phyloP scores from a whole-genome alignment of 2,888 invertebrate species.

The Melikaiella ostensackeni region DNA sequence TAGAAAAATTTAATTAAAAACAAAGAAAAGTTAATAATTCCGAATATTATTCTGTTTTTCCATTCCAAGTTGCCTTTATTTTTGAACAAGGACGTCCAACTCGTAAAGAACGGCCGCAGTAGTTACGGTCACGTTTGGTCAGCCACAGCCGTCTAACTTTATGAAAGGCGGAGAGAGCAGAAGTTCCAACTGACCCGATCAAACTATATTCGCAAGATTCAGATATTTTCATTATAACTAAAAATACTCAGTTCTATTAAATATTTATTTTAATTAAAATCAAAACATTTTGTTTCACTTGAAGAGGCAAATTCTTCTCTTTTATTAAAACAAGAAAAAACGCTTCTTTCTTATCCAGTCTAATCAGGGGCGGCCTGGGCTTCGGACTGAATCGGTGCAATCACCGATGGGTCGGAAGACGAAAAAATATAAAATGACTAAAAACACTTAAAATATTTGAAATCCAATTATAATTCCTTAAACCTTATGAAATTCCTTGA shows the following conservation, averaged over 20 bases:
- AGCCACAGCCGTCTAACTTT: slow-evolving; percentile 34
- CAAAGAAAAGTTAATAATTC: not conserved
- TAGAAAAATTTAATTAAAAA: not conserved
- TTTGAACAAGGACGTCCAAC: not conserved
- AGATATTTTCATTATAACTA: not conserved
- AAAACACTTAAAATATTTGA: too few species aligned
- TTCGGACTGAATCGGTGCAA: too few species aligned
- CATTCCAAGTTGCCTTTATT: not conserved
- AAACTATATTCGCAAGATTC: not conserved
- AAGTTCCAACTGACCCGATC: not conserved
- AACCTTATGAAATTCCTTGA: too few species aligned
- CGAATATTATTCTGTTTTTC: not conserved
- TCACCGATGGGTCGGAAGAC: too few species aligned
- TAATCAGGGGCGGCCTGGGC: too few species aligned
- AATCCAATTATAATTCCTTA: too few species aligned
- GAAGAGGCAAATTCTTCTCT: too few species aligned
- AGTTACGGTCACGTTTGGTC: slow-evolving; percentile 37
- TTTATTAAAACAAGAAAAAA: too few species aligned
- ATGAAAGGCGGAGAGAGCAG: slow-evolving; percentile 17
- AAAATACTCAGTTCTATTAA: too few species aligned
- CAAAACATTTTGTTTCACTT: not conserved
- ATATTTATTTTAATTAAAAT: not conserved
- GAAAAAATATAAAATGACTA: too few species aligned
- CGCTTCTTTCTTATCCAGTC: too few species aligned
- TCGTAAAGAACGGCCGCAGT: slow-evolving; percentile 24